phyloP scores from a whole-genome alignment of 1,140 invertebrate genomes.

The Spodoptera litura region DNA sequence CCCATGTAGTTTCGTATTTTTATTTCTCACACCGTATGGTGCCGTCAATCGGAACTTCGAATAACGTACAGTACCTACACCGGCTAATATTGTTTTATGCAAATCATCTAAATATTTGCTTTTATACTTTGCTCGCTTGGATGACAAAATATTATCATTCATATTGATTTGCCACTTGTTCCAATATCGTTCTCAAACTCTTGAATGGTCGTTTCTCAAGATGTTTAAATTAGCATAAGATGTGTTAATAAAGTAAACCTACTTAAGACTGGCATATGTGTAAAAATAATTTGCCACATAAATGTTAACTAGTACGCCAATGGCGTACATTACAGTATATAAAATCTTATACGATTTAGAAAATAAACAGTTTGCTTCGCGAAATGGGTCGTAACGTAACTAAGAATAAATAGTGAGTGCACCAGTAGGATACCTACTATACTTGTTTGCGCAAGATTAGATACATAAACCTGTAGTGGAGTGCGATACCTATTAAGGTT shows the following conservation, averaged over 20 bases:
- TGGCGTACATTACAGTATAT: constrained; percentile 48
- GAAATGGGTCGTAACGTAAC: constrained; percentile 68
- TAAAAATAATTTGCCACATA: not conserved
- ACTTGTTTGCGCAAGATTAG: constrained; percentile 70
- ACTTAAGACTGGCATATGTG: not conserved
- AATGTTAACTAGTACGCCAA: constrained; percentile 10
- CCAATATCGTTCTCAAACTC: too few relatives aligned
- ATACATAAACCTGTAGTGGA: constrained; percentile 63
- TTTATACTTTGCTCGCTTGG: not conserved
- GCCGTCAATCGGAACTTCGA: constrained; percentile 59
- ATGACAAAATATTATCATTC: not conserved
- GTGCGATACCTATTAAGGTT: constrained; percentile 49
- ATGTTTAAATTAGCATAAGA: not conserved
- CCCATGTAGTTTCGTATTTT: constrained; percentile 59
- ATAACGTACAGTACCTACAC: constrained; percentile 39
- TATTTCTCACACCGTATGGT: constrained; percentile 65
- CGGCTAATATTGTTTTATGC: constrained; percentile 1
- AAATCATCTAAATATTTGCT: not conserved
- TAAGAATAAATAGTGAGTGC: constrained; percentile 68
- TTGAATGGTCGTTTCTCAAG: too few relatives aligned
- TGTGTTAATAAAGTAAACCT: not conserved
- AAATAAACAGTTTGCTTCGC: constrained; percentile 58
- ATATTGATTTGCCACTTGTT: not conserved
- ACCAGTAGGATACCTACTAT: constrained; percentile 52
- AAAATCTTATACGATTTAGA: constrained; percentile 57